A percentile compares a stretch with the other conserved stretches of the same genome.
phyloP scores from a whole-genome alignment of 2,888 invertebrate genomes.

The Oscheius myriophilus region DNA sequence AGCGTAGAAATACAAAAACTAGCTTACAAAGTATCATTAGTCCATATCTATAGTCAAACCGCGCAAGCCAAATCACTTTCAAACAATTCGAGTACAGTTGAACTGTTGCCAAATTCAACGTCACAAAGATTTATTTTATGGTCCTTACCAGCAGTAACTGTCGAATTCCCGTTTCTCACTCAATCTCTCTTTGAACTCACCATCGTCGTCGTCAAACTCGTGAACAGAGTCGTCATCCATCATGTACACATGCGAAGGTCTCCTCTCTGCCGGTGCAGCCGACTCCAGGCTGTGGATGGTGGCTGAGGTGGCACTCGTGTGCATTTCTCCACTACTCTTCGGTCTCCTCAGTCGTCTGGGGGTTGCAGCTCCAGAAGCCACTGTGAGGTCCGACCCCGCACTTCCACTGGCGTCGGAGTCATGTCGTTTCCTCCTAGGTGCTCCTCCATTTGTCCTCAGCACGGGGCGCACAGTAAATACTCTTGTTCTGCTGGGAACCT shows the following conservation, averaged over 20 bases:
- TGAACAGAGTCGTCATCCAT: constrained; percentile 68
- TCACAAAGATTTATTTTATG: too few species aligned
- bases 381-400: constrained; percentile 62
- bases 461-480: constrained; percentile 64
- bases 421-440: constrained; percentile 47
- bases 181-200: constrained; percentile 41
- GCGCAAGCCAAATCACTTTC: too few species aligned
- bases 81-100: too few species aligned
- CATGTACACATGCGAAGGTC: constrained; percentile 66
- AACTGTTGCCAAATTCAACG: too few species aligned
- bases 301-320: constrained; percentile 64
- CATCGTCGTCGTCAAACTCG: constrained; percentile 68
- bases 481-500: constrained; percentile 43
- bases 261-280: constrained; percentile 39
- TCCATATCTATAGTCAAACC: too few species aligned
- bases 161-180: too few species aligned
- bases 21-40: too few species aligned
- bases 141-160: too few species aligned
- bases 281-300: constrained; percentile 65
- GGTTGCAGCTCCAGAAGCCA: constrained; percentile 61
- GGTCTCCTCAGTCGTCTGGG: constrained; percentile 62
- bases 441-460: constrained; percentile 32
- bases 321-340: constrained; percentile 61
- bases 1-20: too few species aligned
- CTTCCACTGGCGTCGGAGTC: constrained; percentile 64